A percentile compares a stretch with the other conserved stretches of the same genome.
Evolutionary conservation across 2,888 invertebrate species (phyloP).

Genomic region (Aspidiotus rigidus): DNA sequence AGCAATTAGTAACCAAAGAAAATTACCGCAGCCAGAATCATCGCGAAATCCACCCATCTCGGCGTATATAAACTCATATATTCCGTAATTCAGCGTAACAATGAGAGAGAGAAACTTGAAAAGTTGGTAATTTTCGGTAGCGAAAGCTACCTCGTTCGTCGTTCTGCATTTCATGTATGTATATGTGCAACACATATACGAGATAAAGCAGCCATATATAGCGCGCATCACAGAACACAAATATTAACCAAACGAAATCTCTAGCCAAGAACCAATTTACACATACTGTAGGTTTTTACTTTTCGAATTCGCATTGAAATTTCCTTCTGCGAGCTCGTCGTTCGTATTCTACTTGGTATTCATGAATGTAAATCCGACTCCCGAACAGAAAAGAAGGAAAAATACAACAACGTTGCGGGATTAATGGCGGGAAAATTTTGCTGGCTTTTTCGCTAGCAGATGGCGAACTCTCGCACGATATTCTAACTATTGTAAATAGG

Average conservation of each 20-base stretch:
- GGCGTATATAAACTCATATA: too few species aligned
- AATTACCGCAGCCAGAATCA: too few species aligned
- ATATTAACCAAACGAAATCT: background rate
- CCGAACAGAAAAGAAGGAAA: constrained; percentile 1
- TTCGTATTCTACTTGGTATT: constrained; percentile 1
- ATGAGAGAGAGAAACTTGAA: too few species aligned
- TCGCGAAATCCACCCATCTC: too few species aligned
- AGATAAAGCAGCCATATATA: too few species aligned
- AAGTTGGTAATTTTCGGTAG: too few species aligned
- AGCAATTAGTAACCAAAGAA: too few species aligned
- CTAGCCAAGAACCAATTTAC: background rate
- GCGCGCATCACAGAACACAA: too few species aligned
- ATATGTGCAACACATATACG: too few species aligned
- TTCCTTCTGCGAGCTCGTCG: background rate
- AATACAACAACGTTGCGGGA: constrained; percentile 2
- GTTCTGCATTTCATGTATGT: too few species aligned
- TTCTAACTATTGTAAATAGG: constrained; percentile 3
- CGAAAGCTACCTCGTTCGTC: too few species aligned
- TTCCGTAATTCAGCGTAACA: too few species aligned
- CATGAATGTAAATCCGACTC: constrained; percentile 1
- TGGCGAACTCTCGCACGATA: constrained; percentile 4
- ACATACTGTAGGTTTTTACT: background rate
- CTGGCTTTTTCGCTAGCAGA: background rate
- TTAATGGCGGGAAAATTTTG: constrained; percentile 2
- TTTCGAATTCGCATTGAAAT: constrained; percentile 2